These are phyloP conservation scores for Drosophila austrosaltans DNA, from an alignment of 2,888 invertebrate genomes.

Conservation along the genomic window DNA sequence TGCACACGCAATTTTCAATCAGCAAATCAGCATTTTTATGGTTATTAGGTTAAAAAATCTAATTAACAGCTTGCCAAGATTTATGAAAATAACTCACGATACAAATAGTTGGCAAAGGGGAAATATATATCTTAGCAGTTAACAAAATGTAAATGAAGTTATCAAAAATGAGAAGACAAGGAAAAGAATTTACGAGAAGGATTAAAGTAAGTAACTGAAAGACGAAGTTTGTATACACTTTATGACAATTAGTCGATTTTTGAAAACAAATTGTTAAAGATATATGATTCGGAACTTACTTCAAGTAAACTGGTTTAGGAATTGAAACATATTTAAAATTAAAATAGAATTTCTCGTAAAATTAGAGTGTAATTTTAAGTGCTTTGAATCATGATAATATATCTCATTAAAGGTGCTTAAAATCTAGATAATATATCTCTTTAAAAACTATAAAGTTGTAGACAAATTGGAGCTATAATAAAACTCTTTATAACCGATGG, in stretches of 20 bases:
- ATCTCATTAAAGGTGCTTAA: not conserved
- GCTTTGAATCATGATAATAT: not conserved
- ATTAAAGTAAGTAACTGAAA: not conserved
- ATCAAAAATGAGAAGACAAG: not conserved
- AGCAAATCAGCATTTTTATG: slow-evolving; percentile 37
- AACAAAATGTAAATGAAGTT: slow-evolving; percentile 18
- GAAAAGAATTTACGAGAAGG: not conserved
- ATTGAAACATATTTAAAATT: no score
- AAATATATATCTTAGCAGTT: slow-evolving; percentile 18
- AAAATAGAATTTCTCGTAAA: no score
- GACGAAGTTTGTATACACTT: not conserved
- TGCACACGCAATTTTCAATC: slow-evolving; percentile 39
- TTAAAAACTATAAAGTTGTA: not conserved
- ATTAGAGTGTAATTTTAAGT: no score
- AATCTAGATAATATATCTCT: not conserved
- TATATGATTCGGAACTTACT: no score
- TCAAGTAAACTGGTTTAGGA: no score
- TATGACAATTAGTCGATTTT: not conserved
- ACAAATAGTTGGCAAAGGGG: not conserved
- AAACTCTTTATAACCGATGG: no score
- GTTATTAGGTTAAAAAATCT: slow-evolving; percentile 53
- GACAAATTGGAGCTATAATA: not conserved
- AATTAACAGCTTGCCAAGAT: slow-evolving; percentile 57
- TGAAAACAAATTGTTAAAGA: no score
- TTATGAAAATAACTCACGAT: slow-evolving; percentile 53